These are phyloP conservation scores for Drosophila pectinifera DNA, from an alignment of 1,140 invertebrate species.

Conservation along the genomic window DNA sequence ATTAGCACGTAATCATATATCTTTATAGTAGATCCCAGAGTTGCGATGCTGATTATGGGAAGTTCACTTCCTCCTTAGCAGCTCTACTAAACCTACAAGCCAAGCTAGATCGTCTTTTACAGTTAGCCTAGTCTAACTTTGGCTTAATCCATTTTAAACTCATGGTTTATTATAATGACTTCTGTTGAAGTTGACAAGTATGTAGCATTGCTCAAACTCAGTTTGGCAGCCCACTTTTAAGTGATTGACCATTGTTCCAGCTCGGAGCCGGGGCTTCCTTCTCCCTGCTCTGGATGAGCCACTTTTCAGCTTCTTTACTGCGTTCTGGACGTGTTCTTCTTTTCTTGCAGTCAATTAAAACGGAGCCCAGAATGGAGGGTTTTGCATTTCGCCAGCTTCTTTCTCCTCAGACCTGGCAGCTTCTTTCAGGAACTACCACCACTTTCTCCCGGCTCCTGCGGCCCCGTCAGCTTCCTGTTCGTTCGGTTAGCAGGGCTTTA, in stretches of 20 bases:
- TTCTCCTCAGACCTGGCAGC: conserved; percentile 28
- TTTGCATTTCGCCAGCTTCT: conserved; percentile 55
- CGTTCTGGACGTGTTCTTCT: conserved; percentile 21
- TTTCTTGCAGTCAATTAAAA: conserved; percentile 73
- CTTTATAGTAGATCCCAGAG: too few relatives aligned
- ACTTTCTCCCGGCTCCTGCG: not conserved
- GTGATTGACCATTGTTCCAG: conserved; percentile 20
- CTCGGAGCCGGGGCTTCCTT: conserved; percentile 4
- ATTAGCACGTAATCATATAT: too few relatives aligned
- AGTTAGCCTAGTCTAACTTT: not conserved
- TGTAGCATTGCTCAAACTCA: conserved; percentile 4
- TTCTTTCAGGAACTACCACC: conserved; percentile 3
- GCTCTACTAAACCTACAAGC: too few relatives aligned
- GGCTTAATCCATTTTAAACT: conserved; percentile 1
- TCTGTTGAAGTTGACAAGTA: conserved; percentile 3
- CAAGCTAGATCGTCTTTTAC: too few relatives aligned
- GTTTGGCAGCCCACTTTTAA: conserved; percentile 10
- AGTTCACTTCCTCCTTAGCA: too few relatives aligned
- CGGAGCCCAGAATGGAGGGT: conserved; percentile 58
- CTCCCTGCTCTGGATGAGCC: conserved; percentile 34
- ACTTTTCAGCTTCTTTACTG: conserved; percentile 60
- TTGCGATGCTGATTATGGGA: too few relatives aligned
- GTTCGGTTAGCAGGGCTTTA: conserved; percentile 16
- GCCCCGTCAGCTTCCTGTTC: not conserved
- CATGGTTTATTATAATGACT: conserved; percentile 12